These are phyloP conservation scores for Hoplias malabaricus DNA, from an alignment of 2,113 vertebrate genomes.

Conservation along the genomic window DNA sequence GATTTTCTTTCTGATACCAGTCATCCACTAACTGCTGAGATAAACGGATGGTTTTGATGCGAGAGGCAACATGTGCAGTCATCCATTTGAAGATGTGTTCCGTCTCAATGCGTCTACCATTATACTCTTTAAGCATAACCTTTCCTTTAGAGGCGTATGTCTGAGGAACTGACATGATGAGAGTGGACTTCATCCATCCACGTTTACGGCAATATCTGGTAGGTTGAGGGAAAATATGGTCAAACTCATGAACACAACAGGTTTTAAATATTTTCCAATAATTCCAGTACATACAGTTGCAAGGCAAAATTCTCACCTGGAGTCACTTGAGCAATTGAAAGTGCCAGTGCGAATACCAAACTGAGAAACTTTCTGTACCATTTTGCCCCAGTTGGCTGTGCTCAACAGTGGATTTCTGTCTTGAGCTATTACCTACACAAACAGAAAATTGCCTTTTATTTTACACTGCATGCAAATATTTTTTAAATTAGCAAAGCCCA, in stretches of 20 bases:
- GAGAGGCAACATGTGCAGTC: slow-evolving; percentile 89
- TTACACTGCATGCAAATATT: not conserved
- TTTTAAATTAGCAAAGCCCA: not conserved
- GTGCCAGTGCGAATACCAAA: slow-evolving; percentile 96
- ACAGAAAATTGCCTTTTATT: not conserved
- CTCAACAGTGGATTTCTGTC: slow-evolving; percentile 87
- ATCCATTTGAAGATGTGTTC: slow-evolving; percentile 98
- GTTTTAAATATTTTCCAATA: not conserved
- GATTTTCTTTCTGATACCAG: slow-evolving; percentile 84
- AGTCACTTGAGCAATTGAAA: slow-evolving; percentile 95
- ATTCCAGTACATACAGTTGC: not conserved
- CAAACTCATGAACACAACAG: not conserved
- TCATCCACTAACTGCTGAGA: slow-evolving; percentile 84
- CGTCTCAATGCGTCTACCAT: slow-evolving; percentile 79
- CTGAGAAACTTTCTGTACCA: slow-evolving; percentile 96
- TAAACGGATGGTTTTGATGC: slow-evolving; percentile 87
- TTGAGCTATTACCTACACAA: slow-evolving; percentile 85
- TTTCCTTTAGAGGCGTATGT: slow-evolving; percentile 95
- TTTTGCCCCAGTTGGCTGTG: slow-evolving; percentile 91
- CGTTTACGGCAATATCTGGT: slow-evolving; percentile 89
- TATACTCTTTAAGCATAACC: slow-evolving; percentile 95
- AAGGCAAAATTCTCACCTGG: slow-evolving; percentile 76
- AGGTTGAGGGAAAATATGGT: not conserved
- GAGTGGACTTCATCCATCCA: slow-evolving; percentile 91
- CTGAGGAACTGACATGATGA: slow-evolving; percentile 96